Percentiles rank a stretch among this genome's conserved stretches.
Evolutionary conservation across 2,888 invertebrate genomes (phyloP).

Genomic region (Eupithecia insigniata): DNA sequence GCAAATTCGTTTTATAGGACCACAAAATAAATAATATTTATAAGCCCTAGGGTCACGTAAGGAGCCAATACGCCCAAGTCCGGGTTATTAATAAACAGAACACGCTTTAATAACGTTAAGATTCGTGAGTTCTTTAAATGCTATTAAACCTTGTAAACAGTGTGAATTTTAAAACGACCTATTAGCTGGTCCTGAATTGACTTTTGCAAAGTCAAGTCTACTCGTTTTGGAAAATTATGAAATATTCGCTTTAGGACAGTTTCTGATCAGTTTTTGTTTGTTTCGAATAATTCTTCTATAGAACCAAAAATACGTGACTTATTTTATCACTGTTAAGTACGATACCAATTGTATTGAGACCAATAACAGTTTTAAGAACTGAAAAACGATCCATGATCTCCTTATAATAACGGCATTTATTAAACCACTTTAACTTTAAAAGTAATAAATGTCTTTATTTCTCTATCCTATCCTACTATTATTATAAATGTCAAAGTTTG

Average conservation of each 20-base stretch:
- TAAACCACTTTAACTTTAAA: too few relatives aligned
- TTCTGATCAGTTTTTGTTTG: not conserved
- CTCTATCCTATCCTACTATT: too few relatives aligned
- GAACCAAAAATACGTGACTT: not conserved
- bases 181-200: not conserved
- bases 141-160: conserved; percentile 23
- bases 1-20: not conserved
- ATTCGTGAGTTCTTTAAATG: conserved; percentile 19
- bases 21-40: not conserved
- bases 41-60: not conserved
- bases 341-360: not conserved
- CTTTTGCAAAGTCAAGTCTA: not conserved
- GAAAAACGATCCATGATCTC: not conserved
- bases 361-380: not conserved
- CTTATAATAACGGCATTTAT: not conserved
- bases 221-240: not conserved
- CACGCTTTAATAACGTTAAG: conserved; percentile 8
- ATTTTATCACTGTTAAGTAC: not conserved
- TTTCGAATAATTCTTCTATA: not conserved
- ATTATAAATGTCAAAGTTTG: too few relatives aligned
- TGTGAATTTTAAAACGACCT: not conserved
- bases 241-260: not conserved
- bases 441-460: not conserved
- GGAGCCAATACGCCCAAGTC: conserved; percentile 14
- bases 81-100: conserved; percentile 22